A percentile compares a stretch with the other conserved stretches of the same genome.
Conservation (phyloP, 2,888 invertebrate genomes). For the Gastrophysa polygoni region DNA sequence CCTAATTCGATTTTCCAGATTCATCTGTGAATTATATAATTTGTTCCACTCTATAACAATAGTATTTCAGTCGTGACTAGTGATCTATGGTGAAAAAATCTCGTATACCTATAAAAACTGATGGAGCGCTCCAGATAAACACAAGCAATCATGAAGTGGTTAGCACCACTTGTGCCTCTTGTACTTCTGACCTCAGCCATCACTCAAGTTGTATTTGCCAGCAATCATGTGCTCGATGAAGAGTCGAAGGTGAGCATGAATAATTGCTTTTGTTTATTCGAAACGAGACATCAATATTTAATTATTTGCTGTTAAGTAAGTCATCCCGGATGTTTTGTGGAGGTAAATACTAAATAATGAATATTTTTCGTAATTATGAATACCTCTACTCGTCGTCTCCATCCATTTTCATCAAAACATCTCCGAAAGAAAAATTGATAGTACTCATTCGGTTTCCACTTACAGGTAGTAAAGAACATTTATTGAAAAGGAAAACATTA, state of each 20-base stretch:
- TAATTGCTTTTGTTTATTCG: not conserved
- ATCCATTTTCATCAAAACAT: no score
- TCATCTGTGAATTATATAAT: no score
- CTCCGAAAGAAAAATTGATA: no score
- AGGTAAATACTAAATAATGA: not conserved
- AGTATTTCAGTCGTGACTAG: constrained; percentile 4
- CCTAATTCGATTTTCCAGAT: no score
- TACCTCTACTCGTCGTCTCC: no score
- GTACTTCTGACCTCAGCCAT: not conserved
- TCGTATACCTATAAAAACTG: constrained; percentile 8
- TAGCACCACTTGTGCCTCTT: constrained; percentile 6
- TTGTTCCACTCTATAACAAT: constrained; percentile 4
- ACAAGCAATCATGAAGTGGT: constrained; percentile 13
- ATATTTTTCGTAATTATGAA: not conserved
- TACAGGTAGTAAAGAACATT: no score
- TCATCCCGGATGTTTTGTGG: not conserved
- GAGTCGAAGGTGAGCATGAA: constrained; percentile 9
- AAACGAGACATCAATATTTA: not conserved
- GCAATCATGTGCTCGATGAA: not conserved
- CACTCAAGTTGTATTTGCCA: constrained; percentile 4
- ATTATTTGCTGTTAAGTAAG: not conserved
- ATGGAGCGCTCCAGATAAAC: not conserved
- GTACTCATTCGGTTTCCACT: no score
- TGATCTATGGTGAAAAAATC: constrained; percentile 1
- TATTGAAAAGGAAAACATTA: no score